Conservation (phyloP, 2,113 vertebrate genomes). For the Prolemur simus region DNA sequence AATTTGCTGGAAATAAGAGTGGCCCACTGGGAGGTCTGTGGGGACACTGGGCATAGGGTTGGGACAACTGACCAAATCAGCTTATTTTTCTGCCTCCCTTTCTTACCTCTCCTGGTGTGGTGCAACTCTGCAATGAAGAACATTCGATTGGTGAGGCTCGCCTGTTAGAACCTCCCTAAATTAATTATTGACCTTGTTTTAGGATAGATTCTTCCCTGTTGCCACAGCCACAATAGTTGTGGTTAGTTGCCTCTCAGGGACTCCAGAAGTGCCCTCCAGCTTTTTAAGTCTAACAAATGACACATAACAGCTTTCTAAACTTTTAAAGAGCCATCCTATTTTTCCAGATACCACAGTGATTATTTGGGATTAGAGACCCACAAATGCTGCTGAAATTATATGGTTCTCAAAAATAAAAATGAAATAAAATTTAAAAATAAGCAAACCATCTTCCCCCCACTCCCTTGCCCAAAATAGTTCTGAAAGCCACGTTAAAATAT, state of each 20-base stretch:
- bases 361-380: not conserved
- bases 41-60: accelerated
- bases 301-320: not conserved
- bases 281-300: not conserved
- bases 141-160: not conserved
- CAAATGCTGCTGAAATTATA: not conserved
- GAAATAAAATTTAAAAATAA: not conserved
- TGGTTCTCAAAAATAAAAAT: not conserved
- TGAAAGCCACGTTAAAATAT: not conserved
- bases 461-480: not conserved
- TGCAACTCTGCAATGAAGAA: not conserved
- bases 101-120: not conserved
- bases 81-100: not conserved
- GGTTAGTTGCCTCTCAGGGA: not conserved
- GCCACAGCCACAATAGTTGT: not conserved
- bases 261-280: not conserved
- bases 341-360: not conserved
- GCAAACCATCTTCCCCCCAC: not conserved
- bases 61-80: not conserved
- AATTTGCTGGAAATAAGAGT: not conserved
- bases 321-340: not conserved
- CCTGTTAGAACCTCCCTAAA: not conserved
- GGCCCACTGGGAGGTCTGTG: not conserved
- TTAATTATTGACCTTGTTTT: not conserved
- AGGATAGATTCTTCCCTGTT: not conserved